phyloP scores from a whole-genome alignment of 2,888 invertebrate genomes.

The Eupithecia tripunctaria region DNA sequence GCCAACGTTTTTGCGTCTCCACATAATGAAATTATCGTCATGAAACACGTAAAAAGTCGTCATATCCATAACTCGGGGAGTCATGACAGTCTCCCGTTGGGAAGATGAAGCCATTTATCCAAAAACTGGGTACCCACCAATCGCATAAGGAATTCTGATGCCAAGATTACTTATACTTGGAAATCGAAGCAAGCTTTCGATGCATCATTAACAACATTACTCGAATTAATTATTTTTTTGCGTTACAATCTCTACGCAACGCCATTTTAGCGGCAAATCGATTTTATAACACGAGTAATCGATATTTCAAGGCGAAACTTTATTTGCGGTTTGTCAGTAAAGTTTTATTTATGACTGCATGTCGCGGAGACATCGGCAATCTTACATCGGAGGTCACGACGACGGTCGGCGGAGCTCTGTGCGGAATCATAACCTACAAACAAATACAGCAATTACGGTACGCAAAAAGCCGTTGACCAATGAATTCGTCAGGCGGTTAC shows the following conservation, averaged over 20 bases:
- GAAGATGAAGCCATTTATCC: constrained; percentile 81
- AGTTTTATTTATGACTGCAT: constrained; percentile 65
- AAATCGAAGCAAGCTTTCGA: constrained; percentile 71
- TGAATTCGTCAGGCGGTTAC: constrained; percentile 85
- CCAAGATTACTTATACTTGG: constrained; percentile 80
- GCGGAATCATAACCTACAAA: constrained; percentile 63
- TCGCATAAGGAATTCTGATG: constrained; percentile 77
- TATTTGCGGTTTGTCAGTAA: constrained; percentile 79
- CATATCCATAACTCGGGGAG: constrained; percentile 64
- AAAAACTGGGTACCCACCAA: constrained; percentile 68
- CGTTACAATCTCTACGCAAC: constrained; percentile 45
- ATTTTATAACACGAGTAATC: constrained; percentile 51
- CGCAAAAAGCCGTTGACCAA: constrained; percentile 82
- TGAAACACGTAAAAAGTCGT: constrained; percentile 63
- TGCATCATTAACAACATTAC: constrained; percentile 79
- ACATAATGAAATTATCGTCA: constrained; percentile 67
- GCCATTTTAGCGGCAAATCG: constrained; percentile 45
- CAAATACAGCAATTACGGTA: constrained; percentile 79
- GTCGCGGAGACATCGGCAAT: constrained; percentile 40
- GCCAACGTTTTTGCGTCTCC: constrained; percentile 33
- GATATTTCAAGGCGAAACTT: constrained; percentile 60
- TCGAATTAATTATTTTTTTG: constrained; percentile 70
- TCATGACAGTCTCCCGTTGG: constrained; percentile 61
- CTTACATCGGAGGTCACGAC: constrained; percentile 37
- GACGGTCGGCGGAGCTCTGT: constrained; percentile 42